Percentiles rank a stretch among this genome's conserved stretches.
Conservation (phyloP, 2,113 vertebrate species). For the Ochotona curzoniae region DNA sequence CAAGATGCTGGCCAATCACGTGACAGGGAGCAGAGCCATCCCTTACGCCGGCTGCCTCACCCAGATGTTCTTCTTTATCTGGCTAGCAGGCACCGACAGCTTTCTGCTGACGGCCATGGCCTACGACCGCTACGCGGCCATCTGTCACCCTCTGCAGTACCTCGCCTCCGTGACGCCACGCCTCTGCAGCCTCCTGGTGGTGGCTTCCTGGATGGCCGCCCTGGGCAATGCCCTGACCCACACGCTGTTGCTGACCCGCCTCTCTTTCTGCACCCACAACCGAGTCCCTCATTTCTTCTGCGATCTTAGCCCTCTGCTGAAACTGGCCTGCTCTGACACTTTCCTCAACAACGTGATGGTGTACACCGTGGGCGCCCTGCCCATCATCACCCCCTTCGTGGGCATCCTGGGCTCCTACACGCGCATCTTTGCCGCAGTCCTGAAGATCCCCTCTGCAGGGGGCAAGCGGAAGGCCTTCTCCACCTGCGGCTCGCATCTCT, state of each 20-base stretch:
- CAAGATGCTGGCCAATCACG: constrained; percentile 28
- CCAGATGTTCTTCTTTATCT: constrained; percentile 60
- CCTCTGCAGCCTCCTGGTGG: constrained; percentile 42
- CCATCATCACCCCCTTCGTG: not conserved
- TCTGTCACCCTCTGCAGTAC: constrained; percentile 38
- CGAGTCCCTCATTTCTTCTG: constrained; percentile 61
- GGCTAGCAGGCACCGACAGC: not conserved
- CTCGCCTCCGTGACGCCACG: not conserved
- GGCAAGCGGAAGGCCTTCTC: constrained; percentile 13
- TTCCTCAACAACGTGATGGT: not conserved
- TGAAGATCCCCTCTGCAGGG: fast-evolving
- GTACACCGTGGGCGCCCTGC: not conserved
- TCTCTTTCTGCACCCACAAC: constrained; percentile 61
- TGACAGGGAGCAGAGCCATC: constrained; percentile 31
- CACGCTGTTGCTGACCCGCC: not conserved
- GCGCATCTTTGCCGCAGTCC: fast-evolving
- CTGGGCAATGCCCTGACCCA: constrained; percentile 53
- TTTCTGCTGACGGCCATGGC: constrained; percentile 43
- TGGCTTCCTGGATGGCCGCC: not conserved
- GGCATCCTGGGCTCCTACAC: constrained; percentile 6
- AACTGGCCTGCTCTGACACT: constrained; percentile 57
- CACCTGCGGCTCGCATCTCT: constrained; percentile 54
- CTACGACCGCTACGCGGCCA: not conserved
- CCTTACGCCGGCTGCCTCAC: constrained; percentile 39
- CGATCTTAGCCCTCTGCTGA: constrained; percentile 58